Conservation (phyloP, 2,888 invertebrate genomes). For the Lucinisca nassula region DNA sequence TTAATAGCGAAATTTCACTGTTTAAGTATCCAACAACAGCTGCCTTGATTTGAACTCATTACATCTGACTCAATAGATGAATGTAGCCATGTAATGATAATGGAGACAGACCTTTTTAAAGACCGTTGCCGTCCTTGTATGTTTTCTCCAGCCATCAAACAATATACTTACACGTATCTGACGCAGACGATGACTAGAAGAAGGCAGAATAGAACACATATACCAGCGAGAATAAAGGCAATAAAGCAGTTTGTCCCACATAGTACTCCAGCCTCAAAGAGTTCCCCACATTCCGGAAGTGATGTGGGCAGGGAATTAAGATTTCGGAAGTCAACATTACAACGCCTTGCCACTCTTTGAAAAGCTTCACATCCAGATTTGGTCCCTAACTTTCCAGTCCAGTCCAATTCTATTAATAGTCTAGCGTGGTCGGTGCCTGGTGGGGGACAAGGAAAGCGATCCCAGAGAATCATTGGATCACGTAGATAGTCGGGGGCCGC, state of each 20-base stretch:
- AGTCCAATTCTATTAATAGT: slow-evolving; percentile 62
- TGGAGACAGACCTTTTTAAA: too few relatives aligned
- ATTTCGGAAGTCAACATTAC: slow-evolving; percentile 61
- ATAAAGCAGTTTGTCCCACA: slow-evolving; percentile 70
- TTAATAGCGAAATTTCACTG: too few relatives aligned
- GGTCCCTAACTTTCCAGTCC: slow-evolving; percentile 62
- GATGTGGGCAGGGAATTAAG: slow-evolving; percentile 32
- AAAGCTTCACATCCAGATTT: slow-evolving; percentile 62
- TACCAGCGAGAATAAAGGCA: slow-evolving; percentile 66
- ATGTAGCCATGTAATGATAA: too few relatives aligned
- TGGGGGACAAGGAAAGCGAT: slow-evolving; percentile 68
- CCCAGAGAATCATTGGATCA: slow-evolving; percentile 67
- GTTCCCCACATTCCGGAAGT: slow-evolving; percentile 58
- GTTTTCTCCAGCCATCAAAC: too few relatives aligned
- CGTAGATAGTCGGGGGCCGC: slow-evolving; percentile 58
- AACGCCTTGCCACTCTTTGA: slow-evolving; percentile 62
- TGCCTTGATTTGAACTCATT: too few relatives aligned
- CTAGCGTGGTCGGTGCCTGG: slow-evolving; percentile 60
- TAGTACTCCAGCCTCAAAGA: slow-evolving; percentile 48
- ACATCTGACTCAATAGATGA: too few relatives aligned
- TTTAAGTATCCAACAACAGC: too few relatives aligned
- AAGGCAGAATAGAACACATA: slow-evolving; percentile 64
- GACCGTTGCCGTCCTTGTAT: too few relatives aligned
- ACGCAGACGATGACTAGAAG: slow-evolving; percentile 67
- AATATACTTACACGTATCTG: slow-evolving; percentile 73